Conservation (phyloP, 2,888 invertebrate species). For the Chaetoderma sp. region DNA sequence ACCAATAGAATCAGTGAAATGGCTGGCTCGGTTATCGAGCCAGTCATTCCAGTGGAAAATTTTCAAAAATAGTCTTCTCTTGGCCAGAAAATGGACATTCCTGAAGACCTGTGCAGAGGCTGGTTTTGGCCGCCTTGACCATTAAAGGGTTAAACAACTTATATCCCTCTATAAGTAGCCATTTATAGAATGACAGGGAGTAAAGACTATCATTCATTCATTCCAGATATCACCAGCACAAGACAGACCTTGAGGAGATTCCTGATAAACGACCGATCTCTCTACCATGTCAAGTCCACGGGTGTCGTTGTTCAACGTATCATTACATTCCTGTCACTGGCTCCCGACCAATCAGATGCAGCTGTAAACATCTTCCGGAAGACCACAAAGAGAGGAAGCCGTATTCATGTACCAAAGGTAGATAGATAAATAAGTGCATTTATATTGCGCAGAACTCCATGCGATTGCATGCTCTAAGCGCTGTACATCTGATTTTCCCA, state of each 20-base stretch:
- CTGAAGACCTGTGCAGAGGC: too few species aligned
- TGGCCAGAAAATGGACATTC: too few species aligned
- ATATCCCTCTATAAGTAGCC: too few species aligned
- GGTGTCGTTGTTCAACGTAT: constrained; percentile 64
- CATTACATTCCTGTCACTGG: constrained; percentile 67
- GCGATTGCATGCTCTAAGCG: too few species aligned
- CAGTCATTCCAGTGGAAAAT: too few species aligned
- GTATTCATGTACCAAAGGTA: constrained; percentile 64
- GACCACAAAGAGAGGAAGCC: constrained; percentile 61
- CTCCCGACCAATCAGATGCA: constrained; percentile 65
- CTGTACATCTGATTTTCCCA: not conserved
- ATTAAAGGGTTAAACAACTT: too few species aligned
- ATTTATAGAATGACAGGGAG: too few species aligned
- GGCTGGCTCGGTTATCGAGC: too few species aligned
- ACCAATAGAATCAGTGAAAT: too few species aligned
- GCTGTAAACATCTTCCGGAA: constrained; percentile 66
- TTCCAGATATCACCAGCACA: constrained; percentile 64
- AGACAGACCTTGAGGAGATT: constrained; percentile 65
- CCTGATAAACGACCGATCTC: constrained; percentile 57
- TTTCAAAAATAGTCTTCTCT: too few species aligned
- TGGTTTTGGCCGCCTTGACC: too few species aligned
- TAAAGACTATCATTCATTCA: not conserved
- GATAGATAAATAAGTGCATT: constrained; percentile 13
- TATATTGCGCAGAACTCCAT: too few species aligned
- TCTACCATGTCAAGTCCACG: constrained; percentile 58